Base-by-base conservation (phyloP, 2,113 vertebrate genomes). In the Heterocephalus glaber region DNA sequence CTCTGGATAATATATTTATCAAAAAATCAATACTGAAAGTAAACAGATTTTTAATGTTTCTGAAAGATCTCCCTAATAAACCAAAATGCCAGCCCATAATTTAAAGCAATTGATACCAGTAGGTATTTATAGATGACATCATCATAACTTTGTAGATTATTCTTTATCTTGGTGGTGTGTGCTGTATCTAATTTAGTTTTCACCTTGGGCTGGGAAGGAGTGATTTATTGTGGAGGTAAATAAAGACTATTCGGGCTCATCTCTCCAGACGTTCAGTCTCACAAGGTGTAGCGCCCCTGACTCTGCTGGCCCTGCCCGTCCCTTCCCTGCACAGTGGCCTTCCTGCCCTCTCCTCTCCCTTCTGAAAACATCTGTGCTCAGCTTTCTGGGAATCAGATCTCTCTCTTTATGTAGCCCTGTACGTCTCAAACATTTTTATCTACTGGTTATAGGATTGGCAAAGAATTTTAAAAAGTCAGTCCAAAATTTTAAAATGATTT, bases 31-130 rank as follows among this genome's bases (percentile, higher is more conserved):
- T 97, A 88, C 33, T 74, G 76, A 92, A 89, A 92, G 91, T 96
- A 97, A 97, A 97, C 92, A 94, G 93, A 96, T 95, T 96, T 96
- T 97, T 97, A 97, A 97, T 97, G 89, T n/a, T 77, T 97, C 87
- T 85, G 87, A 96, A 97, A 91, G 79, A 87, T 54, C 83, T 89
- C 96, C 76, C 80, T 97, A 94, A 95, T 97, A 97, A 97, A 93
- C 94, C 80, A 95, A 92, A 96, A 87, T 95, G 89, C 93, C 72
- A 97, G 70, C 60, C 88, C n/a, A 61, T 97, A 94, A 96, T 96
- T 97, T 96, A 92, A 92, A 94, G 88, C 44, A 89, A 38, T 93
- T 94, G 94, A 91, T 93, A 96, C 11, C 79, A 95, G 7, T 70
- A 90, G 60, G 12, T 92, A 60, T 95, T 97, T 94, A 92, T 77